These are phyloP conservation scores for Elegia similella DNA, from an alignment of 2,888 invertebrate species.

Conservation along the genomic window DNA sequence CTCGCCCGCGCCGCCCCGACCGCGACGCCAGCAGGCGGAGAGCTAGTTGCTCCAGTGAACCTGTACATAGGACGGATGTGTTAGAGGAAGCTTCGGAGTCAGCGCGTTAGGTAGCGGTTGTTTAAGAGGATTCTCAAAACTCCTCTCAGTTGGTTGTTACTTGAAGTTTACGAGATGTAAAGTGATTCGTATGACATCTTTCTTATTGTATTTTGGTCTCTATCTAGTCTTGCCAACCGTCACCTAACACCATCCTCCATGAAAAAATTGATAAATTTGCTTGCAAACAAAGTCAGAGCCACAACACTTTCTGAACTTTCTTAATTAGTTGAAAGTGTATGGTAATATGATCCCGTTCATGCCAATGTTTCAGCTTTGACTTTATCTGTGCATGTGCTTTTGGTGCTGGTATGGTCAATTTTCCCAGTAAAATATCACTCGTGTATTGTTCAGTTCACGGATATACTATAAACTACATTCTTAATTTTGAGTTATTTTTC, in stretches of 20 bases:
- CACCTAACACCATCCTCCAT: neutral
- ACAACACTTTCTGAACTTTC: neutral
- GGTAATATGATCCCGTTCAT: too few species aligned
- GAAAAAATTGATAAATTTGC: neutral
- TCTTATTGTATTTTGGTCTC: too few species aligned
- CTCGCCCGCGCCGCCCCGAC: conserved; percentile 28
- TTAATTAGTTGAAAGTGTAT: too few species aligned
- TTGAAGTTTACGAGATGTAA: too few species aligned
- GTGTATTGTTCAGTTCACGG: neutral
- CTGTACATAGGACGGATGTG: conserved; percentile 31
- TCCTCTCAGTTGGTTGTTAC: too few species aligned
- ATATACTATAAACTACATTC: neutral
- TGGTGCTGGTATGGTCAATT: conserved; percentile 17
- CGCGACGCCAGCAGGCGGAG: conserved; percentile 65
- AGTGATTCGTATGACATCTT: too few species aligned
- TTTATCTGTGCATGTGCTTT: conserved; percentile 3
- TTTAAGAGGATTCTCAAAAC: neutral
- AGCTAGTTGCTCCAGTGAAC: conserved; percentile 71
- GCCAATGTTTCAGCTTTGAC: neutral
- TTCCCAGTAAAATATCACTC: conserved; percentile 1
- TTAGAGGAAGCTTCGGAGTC: neutral
- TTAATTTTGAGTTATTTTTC: neutral
- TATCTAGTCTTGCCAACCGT: neutral
- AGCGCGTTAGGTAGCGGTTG: neutral
- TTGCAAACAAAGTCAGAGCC: neutral